Evolutionary conservation across 35 echinoderm and acorn worm genomes (phyloP), one percentile per base, ranked within the genome.

Genomic region (Acanthaster planci): DNA sequence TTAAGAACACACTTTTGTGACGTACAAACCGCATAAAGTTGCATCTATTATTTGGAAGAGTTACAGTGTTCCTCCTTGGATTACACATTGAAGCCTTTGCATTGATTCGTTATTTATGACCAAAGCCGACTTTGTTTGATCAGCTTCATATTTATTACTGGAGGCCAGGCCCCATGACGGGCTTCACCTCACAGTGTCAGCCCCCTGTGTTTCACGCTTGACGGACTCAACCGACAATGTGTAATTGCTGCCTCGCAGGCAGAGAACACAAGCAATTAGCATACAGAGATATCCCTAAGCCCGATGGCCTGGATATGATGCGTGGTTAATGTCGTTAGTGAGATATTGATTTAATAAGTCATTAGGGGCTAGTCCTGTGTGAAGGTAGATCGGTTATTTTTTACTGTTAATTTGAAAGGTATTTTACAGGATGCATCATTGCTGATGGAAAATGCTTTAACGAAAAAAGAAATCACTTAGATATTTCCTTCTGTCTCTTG

Each of bases 111-210:
- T 15, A 72, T 72, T 72, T 72, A 26, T 72, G 64, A 72, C 34
- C 26, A 72, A 72, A 72, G 30, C 64, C 64, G 9, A 72, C 21
- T 72, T 72, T 72, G 64, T 72, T 72, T 72, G 64, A 31, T 72
- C 64, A 72, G 64, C 64, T 72, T 72, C 21, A 30, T 72, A 72
- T 72, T 26, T 59, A 26, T 72, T 72, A 27, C 64, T 72, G 64
- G 64, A 72, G 64, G 64, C 64, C 26, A 21, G 19, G 14, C 26
- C 64, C 34, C 26, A 72, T 29, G 19, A 72, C 23, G 34, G 23
- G 64, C 34, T 67, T 2, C 17, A 0, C 0, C 64, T 29, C 10
- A 72, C 18, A 29, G 64, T 72, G 2, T 29, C 64, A 72, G 26
- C 34, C 8, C 64, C 2, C 64, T 21, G 10, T 26, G 30, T 72